These are phyloP conservation scores for Clavelina lepadiformis DNA, from an alignment of 23 tunicate species.

Conservation along the genomic window DNA sequence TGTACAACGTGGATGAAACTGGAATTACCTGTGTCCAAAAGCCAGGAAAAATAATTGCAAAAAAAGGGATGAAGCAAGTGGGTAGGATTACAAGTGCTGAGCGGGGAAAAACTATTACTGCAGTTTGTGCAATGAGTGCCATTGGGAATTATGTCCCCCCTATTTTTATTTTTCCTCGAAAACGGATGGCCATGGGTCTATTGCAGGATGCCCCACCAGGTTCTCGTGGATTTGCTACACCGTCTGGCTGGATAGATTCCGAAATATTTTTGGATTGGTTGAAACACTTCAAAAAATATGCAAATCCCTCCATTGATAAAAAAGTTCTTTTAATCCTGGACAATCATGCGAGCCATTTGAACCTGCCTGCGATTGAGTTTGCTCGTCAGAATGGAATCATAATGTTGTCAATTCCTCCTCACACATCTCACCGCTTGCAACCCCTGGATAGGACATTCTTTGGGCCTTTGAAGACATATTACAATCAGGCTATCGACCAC, in stretches of 20 bases:
- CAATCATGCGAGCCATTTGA: constrained; percentile 14
- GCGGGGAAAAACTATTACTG: constrained; percentile 4
- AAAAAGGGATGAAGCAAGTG: constrained; percentile 9
- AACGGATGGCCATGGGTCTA: neutral
- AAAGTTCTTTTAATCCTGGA: constrained; percentile 12
- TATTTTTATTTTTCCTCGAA: constrained; percentile 6
- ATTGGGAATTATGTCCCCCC: constrained; percentile 9
- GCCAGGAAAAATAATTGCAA: constrained; percentile 13
- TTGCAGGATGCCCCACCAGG: constrained; percentile 6
- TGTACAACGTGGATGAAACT: constrained; percentile 18
- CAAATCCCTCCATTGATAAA: neutral
- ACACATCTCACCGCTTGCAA: constrained; percentile 23
- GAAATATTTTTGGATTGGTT: constrained; percentile 4
- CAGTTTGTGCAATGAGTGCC: constrained; percentile 7
- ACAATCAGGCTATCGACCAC: constrained; percentile 11
- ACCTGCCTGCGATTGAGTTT: constrained; percentile 14
- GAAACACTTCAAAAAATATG: constrained; percentile 2
- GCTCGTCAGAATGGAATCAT: neutral
- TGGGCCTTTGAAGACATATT: constrained; percentile 15
- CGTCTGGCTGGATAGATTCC: constrained; percentile 9
- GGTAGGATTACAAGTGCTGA: constrained; percentile 4
- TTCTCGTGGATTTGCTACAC: neutral
- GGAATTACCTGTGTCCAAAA: constrained; percentile 9
- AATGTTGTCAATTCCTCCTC: constrained; percentile 19
- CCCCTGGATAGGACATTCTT: constrained; percentile 24